A percentile compares a stretch with the other conserved stretches of the same genome.
phyloP scores from a whole-genome alignment of 1,140 invertebrate genomes.

The Saccostrea glomerata region DNA sequence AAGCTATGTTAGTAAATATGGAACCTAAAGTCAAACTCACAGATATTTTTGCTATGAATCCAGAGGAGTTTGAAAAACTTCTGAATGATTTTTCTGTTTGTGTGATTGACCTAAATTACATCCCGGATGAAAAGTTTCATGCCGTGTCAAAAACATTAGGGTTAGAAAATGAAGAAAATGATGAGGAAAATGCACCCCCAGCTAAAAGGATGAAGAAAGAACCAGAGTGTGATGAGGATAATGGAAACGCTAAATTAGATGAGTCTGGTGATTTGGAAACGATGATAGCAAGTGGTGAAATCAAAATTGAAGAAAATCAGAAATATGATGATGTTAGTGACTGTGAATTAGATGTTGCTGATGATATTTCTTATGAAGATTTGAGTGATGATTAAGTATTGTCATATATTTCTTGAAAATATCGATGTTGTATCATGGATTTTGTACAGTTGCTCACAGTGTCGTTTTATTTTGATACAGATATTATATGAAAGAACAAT shows the following conservation, averaged over 20 bases:
- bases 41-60: conserved; percentile 53
- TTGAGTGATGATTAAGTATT: conserved; percentile 31
- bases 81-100: conserved; percentile 40
- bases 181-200: neutral
- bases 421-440: too few species aligned
- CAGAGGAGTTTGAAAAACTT: conserved; percentile 48
- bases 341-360: conserved; percentile 26
- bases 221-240: neutral
- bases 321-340: conserved; percentile 54
- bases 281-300: conserved; percentile 1
- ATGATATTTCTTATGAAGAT: conserved; percentile 45
- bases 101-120: conserved; percentile 53
- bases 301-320: conserved; percentile 32
- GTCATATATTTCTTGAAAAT: neutral
- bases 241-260: neutral
- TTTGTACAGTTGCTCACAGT: neutral
- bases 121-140: conserved; percentile 54
- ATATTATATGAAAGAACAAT: too few species aligned
- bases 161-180: conserved; percentile 33
- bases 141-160: conserved; percentile 52
- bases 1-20: conserved; percentile 49
- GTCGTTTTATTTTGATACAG: neutral
- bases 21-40: conserved; percentile 46
- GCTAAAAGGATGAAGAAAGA: neutral
- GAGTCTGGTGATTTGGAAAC: conserved; percentile 12